phyloP scores from a whole-genome alignment of 2,888 invertebrate species.

The Ferrisia virgata region DNA sequence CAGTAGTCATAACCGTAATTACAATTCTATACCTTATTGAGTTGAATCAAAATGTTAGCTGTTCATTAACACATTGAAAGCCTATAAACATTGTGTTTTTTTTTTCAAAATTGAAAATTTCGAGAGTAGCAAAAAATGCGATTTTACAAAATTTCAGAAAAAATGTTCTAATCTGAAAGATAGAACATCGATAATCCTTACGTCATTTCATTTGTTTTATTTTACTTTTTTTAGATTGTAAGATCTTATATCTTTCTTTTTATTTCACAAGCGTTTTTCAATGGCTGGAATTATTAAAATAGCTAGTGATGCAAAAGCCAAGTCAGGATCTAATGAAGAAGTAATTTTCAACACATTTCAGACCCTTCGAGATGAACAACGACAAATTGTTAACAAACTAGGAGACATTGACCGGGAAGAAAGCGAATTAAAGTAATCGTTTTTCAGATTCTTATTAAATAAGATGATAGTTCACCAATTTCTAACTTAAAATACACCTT shows the following conservation, averaged over 20 bases:
- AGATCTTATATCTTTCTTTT: not conserved
- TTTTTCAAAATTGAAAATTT: not conserved
- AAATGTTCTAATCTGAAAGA: no score
- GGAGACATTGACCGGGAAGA: constrained; percentile 90
- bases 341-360: constrained; percentile 80
- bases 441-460: not conserved
- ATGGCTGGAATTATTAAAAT: constrained; percentile 37
- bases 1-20: not conserved
- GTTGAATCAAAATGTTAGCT: not conserved
- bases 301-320: constrained; percentile 51
- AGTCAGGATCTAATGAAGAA: constrained; percentile 67
- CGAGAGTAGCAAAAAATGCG: not conserved
- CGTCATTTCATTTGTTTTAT: not conserved
- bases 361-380: constrained; percentile 79
- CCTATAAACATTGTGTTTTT: not conserved
- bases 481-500: not conserved
- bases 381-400: constrained; percentile 79
- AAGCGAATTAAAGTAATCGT: constrained; percentile 88
- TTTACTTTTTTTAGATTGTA: not conserved
- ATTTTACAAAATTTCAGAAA: not conserved
- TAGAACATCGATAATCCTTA: not conserved
- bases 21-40: not conserved
- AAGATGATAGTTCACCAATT: not conserved
- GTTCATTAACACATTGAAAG: not conserved
- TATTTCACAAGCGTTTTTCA: not conserved